Conservation (phyloP, 2,113 vertebrate species). For the Haliaeetus leucogaster region DNA sequence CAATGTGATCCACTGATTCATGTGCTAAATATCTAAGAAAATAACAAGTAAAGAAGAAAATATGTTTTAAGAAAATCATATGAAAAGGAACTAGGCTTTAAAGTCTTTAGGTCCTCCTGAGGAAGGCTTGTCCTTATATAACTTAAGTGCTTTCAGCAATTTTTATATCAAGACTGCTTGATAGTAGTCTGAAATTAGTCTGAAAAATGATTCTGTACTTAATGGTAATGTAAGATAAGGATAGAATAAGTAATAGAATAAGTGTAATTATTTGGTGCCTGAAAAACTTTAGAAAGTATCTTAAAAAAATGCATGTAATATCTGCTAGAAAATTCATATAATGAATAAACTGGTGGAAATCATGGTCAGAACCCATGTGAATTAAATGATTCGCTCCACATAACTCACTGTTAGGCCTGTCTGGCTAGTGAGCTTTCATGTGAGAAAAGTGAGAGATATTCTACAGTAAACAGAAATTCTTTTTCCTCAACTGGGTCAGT, state of each 20-base stretch:
- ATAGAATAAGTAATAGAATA: background rate
- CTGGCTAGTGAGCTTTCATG: background rate
- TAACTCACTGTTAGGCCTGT: background rate
- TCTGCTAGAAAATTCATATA: background rate
- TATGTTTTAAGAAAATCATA: background rate
- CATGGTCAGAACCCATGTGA: background rate
- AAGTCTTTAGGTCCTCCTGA: background rate
- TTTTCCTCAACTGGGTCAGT: background rate
- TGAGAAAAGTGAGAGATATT: background rate
- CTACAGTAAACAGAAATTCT: background rate
- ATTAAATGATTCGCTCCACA: background rate
- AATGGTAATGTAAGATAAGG: background rate
- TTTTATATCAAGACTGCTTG: background rate
- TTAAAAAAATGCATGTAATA: accelerated
- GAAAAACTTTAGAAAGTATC: background rate
- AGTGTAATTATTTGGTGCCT: background rate
- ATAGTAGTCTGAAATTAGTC: background rate
- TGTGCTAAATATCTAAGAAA: background rate
- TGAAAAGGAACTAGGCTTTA: background rate
- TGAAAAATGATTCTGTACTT: background rate
- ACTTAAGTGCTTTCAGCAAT: background rate
- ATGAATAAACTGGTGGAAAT: background rate
- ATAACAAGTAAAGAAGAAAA: background rate
- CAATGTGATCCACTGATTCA: background rate
- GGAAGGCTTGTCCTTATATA: background rate